Evolutionary conservation across 2,797 vertebrate genomes (phyloP).

Genomic region (Odontamblyopus lacepedii): DNA sequence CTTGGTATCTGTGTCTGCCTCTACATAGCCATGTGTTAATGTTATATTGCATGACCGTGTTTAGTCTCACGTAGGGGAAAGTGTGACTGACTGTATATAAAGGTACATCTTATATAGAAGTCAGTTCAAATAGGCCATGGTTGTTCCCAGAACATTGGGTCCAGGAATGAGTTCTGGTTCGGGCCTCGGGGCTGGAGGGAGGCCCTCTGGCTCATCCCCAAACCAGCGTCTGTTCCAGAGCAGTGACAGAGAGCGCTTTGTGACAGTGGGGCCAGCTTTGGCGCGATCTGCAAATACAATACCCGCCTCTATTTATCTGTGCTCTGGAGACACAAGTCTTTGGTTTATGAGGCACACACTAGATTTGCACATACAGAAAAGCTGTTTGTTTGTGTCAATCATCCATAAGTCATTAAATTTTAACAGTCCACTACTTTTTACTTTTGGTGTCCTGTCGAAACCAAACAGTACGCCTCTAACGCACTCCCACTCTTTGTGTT

Average conservation of each 20-base stretch:
- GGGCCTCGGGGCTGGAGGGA: conserved; percentile 34
- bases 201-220: conserved; percentile 41
- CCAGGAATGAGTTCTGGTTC: conserved; percentile 48
- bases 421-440: conserved; percentile 63
- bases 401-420: conserved; percentile 64
- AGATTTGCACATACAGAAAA: conserved; percentile 38
- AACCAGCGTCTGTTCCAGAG: conserved; percentile 49
- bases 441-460: conserved; percentile 28
- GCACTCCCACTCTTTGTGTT: conserved; percentile 13
- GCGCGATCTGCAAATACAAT: conserved; percentile 61
- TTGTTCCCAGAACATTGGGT: conserved; percentile 59
- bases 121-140: conserved; percentile 25
- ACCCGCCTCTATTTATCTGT: conserved; percentile 55
- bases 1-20: not conserved
- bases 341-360: conserved; percentile 47
- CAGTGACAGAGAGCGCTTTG: conserved; percentile 76
- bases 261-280: conserved; percentile 62
- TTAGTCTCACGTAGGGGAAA: conserved; percentile 6
- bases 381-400: conserved; percentile 51
- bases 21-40: conserved; percentile 16
- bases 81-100: conserved; percentile 9
- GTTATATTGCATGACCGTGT: conserved; percentile 12
- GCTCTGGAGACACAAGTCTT: conserved; percentile 44
- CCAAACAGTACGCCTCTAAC: conserved; percentile 37
- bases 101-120: conserved; percentile 16